A percentile compares a stretch with the other conserved stretches of the same genome.
Conservation (phyloP, 2,797 vertebrate genomes). For the Sandelia bainsii region DNA sequence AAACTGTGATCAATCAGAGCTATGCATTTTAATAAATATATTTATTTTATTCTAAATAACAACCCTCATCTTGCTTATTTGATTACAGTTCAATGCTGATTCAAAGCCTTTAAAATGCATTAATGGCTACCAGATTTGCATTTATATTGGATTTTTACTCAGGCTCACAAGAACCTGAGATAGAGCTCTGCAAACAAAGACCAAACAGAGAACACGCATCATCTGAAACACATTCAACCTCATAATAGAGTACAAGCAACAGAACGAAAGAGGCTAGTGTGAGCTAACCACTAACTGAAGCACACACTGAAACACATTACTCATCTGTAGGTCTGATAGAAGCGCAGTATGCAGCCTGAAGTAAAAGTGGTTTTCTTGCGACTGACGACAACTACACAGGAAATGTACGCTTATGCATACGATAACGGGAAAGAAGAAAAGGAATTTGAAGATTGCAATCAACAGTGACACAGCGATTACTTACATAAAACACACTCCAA, state of each 20-base stretch:
- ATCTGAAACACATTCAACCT: slow-evolving; percentile 80
- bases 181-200: slow-evolving; percentile 81
- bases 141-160: slow-evolving; percentile 88
- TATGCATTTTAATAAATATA: slow-evolving; percentile 82
- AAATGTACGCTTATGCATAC: slow-evolving; percentile 50
- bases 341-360: slow-evolving; percentile 33
- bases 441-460: slow-evolving; percentile 50
- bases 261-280: slow-evolving; percentile 62
- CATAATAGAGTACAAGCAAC: slow-evolving; percentile 76
- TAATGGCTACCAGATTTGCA: slow-evolving; percentile 86
- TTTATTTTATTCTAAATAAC: slow-evolving; percentile 80
- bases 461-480: slow-evolving; percentile 29
- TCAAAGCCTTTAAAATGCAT: slow-evolving; percentile 85
- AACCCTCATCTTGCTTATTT: slow-evolving; percentile 75
- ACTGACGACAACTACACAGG: slow-evolving; percentile 52
- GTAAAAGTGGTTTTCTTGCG: slow-evolving; percentile 58
- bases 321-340: slow-evolving; percentile 50
- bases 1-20: slow-evolving; percentile 75
- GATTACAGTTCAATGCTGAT: slow-evolving; percentile 84
- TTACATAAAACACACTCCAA: slow-evolving; percentile 48
- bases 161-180: slow-evolving; percentile 77
- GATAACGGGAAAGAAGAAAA: slow-evolving; percentile 13
- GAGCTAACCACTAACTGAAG: slow-evolving; percentile 60
- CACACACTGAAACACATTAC: slow-evolving; percentile 58
- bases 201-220: slow-evolving; percentile 74